These are phyloP conservation scores for Lochmaea crataegi DNA, from an alignment of 2,888 invertebrate species.

Conservation along the genomic window DNA sequence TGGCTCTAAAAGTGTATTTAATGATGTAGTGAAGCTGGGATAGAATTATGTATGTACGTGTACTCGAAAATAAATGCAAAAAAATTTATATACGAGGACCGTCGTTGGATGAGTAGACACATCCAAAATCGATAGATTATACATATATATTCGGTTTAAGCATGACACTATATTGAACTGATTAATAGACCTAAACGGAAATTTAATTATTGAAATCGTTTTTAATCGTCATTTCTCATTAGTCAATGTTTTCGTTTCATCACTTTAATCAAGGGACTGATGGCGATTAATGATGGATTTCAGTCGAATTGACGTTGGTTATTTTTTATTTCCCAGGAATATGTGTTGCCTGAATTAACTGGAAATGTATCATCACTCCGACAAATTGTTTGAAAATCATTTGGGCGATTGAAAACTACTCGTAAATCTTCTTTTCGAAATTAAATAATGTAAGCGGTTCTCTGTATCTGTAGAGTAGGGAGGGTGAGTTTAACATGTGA, in stretches of 20 bases:
- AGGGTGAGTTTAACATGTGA: too few species aligned
- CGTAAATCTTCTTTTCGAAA: too few species aligned
- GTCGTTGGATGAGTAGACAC: slow-evolving; percentile 3
- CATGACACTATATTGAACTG: slow-evolving; percentile 35
- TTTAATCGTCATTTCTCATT: slow-evolving; percentile 44
- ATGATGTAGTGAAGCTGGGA: not conserved
- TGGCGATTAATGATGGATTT: slow-evolving; percentile 29
- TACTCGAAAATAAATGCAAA: not conserved
- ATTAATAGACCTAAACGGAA: slow-evolving; percentile 36
- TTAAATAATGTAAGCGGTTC: too few species aligned
- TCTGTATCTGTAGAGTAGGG: too few species aligned
- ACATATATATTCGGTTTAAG: slow-evolving; percentile 12
- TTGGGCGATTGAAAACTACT: not conserved
- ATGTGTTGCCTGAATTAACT: not conserved
- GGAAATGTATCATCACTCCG: too few species aligned
- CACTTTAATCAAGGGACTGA: slow-evolving; percentile 28
- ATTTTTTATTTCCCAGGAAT: slow-evolving; percentile 18
- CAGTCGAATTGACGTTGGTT: slow-evolving; percentile 34
- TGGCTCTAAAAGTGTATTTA: slow-evolving; percentile 15
- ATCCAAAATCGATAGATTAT: not conserved
- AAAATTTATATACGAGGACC: too few species aligned
- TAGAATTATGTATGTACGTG: not conserved
- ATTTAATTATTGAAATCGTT: slow-evolving; percentile 41
- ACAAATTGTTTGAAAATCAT: not conserved
- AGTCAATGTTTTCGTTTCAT: slow-evolving; percentile 34